phyloP scores from a whole-genome alignment of 37 sponge, comb jelly and placozoan species.

The Tethya wilhelma region DNA sequence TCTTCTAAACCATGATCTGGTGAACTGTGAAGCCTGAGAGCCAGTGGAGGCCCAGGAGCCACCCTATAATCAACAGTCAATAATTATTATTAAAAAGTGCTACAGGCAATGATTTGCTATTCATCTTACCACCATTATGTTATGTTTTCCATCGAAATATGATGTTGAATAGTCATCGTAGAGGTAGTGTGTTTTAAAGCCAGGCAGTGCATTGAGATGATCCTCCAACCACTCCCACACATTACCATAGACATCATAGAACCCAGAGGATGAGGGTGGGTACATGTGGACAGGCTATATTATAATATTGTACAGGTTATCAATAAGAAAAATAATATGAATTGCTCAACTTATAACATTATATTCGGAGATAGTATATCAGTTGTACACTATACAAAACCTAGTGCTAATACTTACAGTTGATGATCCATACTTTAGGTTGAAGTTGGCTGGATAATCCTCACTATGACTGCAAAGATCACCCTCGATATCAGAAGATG shows the following conservation, averaged over 20 bases:
- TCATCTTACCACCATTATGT: constrained; percentile 66
- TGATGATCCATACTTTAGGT: constrained; percentile 84
- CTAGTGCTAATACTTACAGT: constrained; percentile 46
- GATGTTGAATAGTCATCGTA: constrained; percentile 93
- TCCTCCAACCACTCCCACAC: constrained; percentile 95
- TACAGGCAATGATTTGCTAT: too few relatives aligned
- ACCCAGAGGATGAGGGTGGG: constrained; percentile 73
- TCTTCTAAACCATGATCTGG: constrained; percentile 62
- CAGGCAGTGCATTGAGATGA: constrained; percentile 92
- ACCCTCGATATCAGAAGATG: constrained; percentile 31
- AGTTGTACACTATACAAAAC: not conserved
- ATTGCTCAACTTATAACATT: too few relatives aligned
- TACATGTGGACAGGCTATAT: constrained; percentile 83
- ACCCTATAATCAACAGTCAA: too few relatives aligned
- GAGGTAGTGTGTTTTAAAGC: constrained; percentile 70
- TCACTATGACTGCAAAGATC: too few relatives aligned
- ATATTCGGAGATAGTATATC: too few relatives aligned
- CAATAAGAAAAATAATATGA: too few relatives aligned
- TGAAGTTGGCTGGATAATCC: constrained; percentile 58
- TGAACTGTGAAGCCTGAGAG: constrained; percentile 51
- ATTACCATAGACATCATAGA: constrained; percentile 87
- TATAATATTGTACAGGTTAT: too few relatives aligned
- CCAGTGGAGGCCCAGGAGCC: constrained; percentile 86
- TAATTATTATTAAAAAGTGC: too few relatives aligned
- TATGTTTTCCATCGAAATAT: constrained; percentile 90